Conservation (phyloP, 2,888 invertebrate genomes). For the Drosophila tripunctata region DNA sequence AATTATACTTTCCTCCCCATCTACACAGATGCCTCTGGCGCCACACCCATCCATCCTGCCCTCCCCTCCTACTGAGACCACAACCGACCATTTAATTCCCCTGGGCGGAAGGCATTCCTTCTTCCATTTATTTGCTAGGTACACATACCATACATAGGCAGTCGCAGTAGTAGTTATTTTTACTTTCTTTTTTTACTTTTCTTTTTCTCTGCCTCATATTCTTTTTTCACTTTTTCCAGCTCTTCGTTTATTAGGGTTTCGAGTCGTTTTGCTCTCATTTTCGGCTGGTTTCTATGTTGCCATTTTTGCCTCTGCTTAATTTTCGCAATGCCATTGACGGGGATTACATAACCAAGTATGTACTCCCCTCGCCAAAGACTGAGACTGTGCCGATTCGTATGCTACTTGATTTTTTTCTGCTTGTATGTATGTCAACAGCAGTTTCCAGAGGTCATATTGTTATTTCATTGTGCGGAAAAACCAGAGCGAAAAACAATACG, state of each 20-base stretch:
- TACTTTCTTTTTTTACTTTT: conserved; percentile 5
- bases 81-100: conserved; percentile 52
- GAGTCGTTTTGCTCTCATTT: conserved; percentile 41
- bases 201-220: not conserved
- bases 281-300: conserved; percentile 36
- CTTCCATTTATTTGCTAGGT: conserved; percentile 13
- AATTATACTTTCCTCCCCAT: conserved; percentile 38
- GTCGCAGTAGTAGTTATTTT: conserved; percentile 5
- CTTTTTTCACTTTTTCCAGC: conserved; percentile 14
- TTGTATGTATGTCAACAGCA: conserved; percentile 28
- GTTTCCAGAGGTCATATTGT: conserved; percentile 28
- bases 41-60: not conserved
- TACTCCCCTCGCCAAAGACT: conserved; percentile 42
- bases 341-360: conserved; percentile 48
- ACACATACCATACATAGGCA: conserved; percentile 10
- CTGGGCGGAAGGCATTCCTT: conserved; percentile 44
- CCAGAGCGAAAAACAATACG: conserved; percentile 10
- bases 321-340: conserved; percentile 49
- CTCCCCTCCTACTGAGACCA: too few species aligned
- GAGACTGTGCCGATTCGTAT: conserved; percentile 17
- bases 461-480: conserved; percentile 22
- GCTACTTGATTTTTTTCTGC: conserved; percentile 8
- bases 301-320: conserved; percentile 45
- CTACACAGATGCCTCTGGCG: not conserved
- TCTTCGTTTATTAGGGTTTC: conserved; percentile 38